Evolutionary conservation across 2,113 vertebrate species (phyloP).

Genomic region (Amazona guildingii): DNA sequence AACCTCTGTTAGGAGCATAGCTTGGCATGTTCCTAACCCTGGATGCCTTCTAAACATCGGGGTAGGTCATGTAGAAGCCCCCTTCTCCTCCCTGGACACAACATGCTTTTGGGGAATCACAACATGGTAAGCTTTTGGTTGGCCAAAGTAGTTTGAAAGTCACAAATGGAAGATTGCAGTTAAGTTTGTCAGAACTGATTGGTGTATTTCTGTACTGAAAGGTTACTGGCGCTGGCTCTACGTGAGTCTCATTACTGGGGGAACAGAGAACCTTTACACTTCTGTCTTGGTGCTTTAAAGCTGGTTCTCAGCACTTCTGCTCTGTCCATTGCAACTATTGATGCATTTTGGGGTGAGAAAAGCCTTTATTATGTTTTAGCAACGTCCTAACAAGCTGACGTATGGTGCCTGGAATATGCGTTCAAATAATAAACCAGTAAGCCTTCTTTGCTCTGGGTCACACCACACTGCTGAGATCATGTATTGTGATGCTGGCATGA

Average conservation of each 20-base stretch:
- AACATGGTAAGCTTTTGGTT: background rate
- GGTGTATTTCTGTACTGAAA: background rate
- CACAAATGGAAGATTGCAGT: background rate
- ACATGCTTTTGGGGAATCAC: background rate
- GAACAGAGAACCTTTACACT: constrained; percentile 11
- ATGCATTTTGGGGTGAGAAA: background rate
- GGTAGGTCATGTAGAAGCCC: background rate
- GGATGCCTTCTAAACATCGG: background rate
- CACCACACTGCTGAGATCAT: constrained; percentile 5
- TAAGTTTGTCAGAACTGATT: background rate
- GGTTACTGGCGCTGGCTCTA: background rate
- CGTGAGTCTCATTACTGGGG: fast-evolving
- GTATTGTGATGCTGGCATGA: background rate
- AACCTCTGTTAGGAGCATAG: background rate
- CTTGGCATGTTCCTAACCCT: background rate
- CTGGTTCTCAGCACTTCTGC: constrained; percentile 37
- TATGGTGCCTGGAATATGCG: constrained; percentile 15
- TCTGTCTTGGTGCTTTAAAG: constrained; percentile 54
- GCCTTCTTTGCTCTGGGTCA: background rate
- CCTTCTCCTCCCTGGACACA: background rate
- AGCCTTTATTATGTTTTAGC: background rate
- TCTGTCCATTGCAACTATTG: background rate
- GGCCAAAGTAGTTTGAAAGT: background rate
- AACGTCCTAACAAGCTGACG: background rate
- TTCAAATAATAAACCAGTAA: constrained; percentile 24